Evolutionary conservation across 2,113 vertebrate species (phyloP).

Genomic region (Elephas maximus): DNA sequence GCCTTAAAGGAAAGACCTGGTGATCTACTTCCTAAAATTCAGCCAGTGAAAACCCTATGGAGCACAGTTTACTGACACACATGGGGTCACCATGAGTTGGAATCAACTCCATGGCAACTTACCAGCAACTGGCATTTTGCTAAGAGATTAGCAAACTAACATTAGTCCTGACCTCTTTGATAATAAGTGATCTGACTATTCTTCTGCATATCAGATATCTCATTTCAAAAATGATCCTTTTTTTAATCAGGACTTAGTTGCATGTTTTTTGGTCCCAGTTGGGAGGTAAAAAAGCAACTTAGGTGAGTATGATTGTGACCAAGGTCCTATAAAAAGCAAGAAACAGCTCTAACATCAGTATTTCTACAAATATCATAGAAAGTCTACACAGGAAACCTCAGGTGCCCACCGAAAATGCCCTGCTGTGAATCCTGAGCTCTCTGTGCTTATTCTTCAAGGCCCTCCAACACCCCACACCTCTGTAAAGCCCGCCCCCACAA

Average conservation of each 20-base stretch:
- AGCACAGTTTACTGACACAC: neutral
- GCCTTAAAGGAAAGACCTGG: neutral
- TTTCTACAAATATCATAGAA: neutral
- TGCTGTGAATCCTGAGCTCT: neutral
- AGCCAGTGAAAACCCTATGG: neutral
- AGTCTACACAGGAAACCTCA: neutral
- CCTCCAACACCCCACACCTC: neutral
- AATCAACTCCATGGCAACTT: neutral
- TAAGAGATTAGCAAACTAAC: neutral
- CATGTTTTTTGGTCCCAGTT: neutral
- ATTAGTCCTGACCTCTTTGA: neutral
- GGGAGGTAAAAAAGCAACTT: neutral
- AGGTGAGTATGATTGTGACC: neutral
- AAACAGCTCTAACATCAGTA: neutral
- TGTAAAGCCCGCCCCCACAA: neutral
- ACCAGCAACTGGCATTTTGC: neutral
- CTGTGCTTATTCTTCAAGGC: neutral
- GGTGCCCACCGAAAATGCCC: neutral
- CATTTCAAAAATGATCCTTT: slow-evolving; percentile 12
- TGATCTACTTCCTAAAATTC: neutral
- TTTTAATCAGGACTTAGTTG: neutral
- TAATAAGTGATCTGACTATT: neutral
- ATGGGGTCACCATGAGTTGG: neutral
- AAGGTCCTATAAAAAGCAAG: neutral
- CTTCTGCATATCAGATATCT: neutral